phyloP scores from a whole-genome alignment of 2,888 invertebrate genomes.

The Caenorhabditis sp. region DNA sequence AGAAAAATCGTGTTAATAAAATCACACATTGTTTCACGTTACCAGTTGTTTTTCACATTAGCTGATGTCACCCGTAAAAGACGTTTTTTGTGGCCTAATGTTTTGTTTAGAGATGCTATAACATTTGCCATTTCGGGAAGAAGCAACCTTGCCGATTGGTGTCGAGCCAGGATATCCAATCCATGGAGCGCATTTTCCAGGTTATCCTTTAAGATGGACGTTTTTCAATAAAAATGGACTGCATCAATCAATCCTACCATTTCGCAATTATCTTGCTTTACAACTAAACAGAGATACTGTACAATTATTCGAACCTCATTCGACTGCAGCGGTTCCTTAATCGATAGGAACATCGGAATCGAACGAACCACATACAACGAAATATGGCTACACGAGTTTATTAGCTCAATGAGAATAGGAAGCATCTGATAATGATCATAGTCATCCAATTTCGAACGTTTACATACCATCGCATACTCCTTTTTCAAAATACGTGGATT shows the following conservation, averaged over 20 bases:
- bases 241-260: slow-evolving; percentile 29
- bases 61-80: slow-evolving; percentile 34
- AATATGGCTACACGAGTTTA: slow-evolving; percentile 1
- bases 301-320: slow-evolving; percentile 13
- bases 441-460: neutral
- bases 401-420: slow-evolving; percentile 31
- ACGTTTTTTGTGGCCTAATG: slow-evolving; percentile 48
- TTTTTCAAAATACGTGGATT: slow-evolving; percentile 20
- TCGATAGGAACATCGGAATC: slow-evolving; percentile 25
- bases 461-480: slow-evolving; percentile 31
- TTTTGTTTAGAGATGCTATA: slow-evolving; percentile 13
- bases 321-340: slow-evolving; percentile 13
- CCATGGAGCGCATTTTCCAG: slow-evolving; percentile 38
- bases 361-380: slow-evolving; percentile 12
- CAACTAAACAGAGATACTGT: slow-evolving; percentile 5
- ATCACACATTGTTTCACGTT: neutral
- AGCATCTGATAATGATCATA: slow-evolving; percentile 22
- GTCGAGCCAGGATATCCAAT: slow-evolving; percentile 19
- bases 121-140: slow-evolving; percentile 35
- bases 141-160: slow-evolving; percentile 20
- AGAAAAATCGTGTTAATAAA: slow-evolving; percentile 3
- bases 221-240: slow-evolving; percentile 2
- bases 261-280: neutral
- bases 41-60: slow-evolving; percentile 50
- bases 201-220: slow-evolving; percentile 28